Conservation (phyloP, 2,113 vertebrate species). For the Phasianus colchicus region DNA sequence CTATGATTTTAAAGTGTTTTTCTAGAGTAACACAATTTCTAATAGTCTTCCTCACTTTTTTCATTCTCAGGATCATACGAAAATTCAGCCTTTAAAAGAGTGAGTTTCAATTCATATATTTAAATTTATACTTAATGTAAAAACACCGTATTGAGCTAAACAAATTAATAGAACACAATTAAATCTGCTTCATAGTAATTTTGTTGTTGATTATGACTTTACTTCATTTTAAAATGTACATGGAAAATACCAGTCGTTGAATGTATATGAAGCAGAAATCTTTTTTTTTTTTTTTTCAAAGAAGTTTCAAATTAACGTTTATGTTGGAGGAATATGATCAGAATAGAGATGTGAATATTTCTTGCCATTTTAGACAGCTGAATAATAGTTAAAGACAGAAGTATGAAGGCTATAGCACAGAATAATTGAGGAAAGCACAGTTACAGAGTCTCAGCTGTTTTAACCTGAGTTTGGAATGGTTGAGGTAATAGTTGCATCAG, state of each 20-base stretch:
- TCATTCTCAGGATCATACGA: not conserved
- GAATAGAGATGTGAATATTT: not conserved
- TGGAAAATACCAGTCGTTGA: not conserved
- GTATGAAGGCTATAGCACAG: not conserved
- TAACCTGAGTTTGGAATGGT: not conserved
- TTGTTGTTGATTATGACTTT: not conserved
- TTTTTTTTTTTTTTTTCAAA: not conserved
- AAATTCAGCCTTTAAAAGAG: not conserved
- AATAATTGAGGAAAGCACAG: not conserved
- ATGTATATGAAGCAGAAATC: not conserved
- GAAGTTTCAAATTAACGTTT: not conserved
- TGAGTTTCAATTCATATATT: not conserved
- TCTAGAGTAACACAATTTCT: not conserved
- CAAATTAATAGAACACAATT: not conserved
- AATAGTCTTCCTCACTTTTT: not conserved
- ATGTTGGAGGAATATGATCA: not conserved
- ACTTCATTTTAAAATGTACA: not conserved
- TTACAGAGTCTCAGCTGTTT: too few relatives aligned
- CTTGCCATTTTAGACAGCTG: not conserved
- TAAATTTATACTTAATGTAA: not conserved
- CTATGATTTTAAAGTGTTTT: not conserved
- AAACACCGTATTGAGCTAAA: not conserved
- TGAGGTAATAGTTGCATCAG: not conserved
- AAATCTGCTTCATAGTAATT: not conserved
- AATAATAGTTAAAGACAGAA: not conserved